Base-by-base conservation (phyloP, 1,140 invertebrate genomes). In the Procambarus clarkii region DNA sequence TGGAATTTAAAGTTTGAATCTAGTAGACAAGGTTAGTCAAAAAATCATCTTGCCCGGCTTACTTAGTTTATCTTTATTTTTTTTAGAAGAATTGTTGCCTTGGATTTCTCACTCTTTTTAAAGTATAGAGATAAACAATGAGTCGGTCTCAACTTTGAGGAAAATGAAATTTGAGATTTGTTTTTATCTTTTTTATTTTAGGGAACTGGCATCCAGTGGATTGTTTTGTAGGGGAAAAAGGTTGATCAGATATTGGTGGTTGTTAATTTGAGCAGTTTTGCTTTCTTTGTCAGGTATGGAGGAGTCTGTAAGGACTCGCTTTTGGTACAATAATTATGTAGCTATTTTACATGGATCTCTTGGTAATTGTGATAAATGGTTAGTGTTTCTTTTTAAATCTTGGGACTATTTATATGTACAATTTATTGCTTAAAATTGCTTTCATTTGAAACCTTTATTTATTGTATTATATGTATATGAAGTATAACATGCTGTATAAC, bases 1-100 rank as follows among this genome's bases (percentile, higher is more conserved):
- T 46, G 92, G 92, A 64, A 64, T 93, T 46, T 93, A 84, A 76
- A 4, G 11, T 15, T 18, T 71, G n/a, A 24, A 24, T 24, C 4
- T 24, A 5, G 4, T 18, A n/a, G 69, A 71, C 5, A 71, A 71
- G 2, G 11, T 11, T 71, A 71, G 69, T 71, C 21, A 71, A 2
- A 71, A n/a, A 34, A 5, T n/a, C 4, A 24, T 54, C 50, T 54
- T 54, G 11, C 11, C 11, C 11, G 21, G 3, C 24, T 13, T 3
- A 15, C 18, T 64, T 64, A 3, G 3, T 71, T 71, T 5, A 5
- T 24, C 24, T 71, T 34, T 24, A 4, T 24, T 71, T 34, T 34
- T 71, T 21, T 21, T 71, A n/a, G 24, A 24, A 24, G 69, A 71
- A 71, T 34, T 71, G 69, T n/a, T 71, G 69, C 69, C 24, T 71